Evolutionary conservation across 2,888 invertebrate species (phyloP).

Genomic region (Drosophila merina): DNA sequence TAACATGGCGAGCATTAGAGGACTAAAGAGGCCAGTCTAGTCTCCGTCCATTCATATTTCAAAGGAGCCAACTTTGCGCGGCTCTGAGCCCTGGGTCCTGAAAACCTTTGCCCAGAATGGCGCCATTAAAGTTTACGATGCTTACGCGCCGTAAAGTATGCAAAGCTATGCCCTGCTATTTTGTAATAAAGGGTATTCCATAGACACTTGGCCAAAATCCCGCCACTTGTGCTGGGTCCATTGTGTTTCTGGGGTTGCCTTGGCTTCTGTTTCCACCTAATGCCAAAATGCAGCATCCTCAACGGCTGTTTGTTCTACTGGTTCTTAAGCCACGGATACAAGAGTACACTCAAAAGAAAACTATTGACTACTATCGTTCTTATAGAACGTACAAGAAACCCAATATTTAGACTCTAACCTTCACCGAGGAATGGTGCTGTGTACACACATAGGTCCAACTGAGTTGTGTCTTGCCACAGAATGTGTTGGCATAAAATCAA

Average conservation of each 20-base stretch:
- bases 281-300: constrained; percentile 45
- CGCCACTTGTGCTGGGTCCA: constrained; percentile 57
- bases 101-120: constrained; percentile 65
- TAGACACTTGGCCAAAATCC: constrained; percentile 58
- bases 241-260: constrained; percentile 44
- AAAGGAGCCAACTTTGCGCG: constrained; percentile 76
- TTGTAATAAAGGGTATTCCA: constrained; percentile 79
- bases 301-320: background rate
- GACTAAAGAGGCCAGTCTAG: constrained; percentile 25
- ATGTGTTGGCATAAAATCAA: constrained; percentile 72
- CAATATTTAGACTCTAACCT: too few species aligned
- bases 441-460: constrained; percentile 52
- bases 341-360: constrained; percentile 7
- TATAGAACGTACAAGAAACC: too few species aligned
- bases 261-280: constrained; percentile 3
- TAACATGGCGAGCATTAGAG: constrained; percentile 73
- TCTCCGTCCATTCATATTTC: constrained; percentile 75
- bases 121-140: constrained; percentile 80
- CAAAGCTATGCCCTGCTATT: constrained; percentile 61
- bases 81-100: constrained; percentile 27
- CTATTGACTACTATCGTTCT: too few species aligned
- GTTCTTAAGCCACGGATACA: constrained; percentile 7
- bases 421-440: background rate
- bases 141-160: constrained; percentile 70
- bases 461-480: constrained; percentile 28